phyloP scores from a whole-genome alignment of 2,797 vertebrate species.

The Phrynocephalus vlangalii region DNA sequence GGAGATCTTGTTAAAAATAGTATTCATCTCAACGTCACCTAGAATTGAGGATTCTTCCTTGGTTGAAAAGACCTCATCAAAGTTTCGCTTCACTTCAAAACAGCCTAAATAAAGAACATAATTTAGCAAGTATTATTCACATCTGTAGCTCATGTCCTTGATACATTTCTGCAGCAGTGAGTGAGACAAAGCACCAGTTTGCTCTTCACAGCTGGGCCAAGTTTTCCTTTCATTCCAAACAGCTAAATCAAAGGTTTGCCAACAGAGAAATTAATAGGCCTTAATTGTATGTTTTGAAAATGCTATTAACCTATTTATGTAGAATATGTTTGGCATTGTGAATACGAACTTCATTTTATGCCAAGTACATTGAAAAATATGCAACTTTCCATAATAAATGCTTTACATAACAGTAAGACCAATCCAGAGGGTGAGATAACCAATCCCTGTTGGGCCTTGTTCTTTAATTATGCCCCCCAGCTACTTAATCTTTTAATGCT shows the following conservation, averaged over 20 bases:
- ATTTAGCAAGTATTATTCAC: no score
- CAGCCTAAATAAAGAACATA: no score
- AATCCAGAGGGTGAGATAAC: constrained; percentile 25
- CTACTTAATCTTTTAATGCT: constrained; percentile 37
- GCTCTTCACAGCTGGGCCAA: not conserved
- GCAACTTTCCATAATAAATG: constrained; percentile 16
- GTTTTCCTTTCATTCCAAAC: not conserved
- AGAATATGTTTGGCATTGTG: constrained; percentile 25
- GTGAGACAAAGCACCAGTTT: not conserved
- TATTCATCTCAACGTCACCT: no score
- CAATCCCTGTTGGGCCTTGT: not conserved
- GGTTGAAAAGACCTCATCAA: no score
- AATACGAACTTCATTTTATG: constrained; percentile 39
- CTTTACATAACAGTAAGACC: not conserved
- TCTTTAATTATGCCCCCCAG: constrained; percentile 30
- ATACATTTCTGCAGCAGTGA: not conserved
- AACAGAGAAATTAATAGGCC: constrained; percentile 17
- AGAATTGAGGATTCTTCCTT: no score
- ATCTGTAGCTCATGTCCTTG: not conserved
- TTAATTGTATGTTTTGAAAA: constrained; percentile 1
- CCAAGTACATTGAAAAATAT: not conserved
- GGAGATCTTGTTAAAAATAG: no score
- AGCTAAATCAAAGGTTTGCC: not conserved
- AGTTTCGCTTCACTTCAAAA: no score
- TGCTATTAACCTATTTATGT: not conserved